Evolutionary conservation across 2,888 invertebrate genomes (phyloP).

Genomic region (Heliconius erato): DNA sequence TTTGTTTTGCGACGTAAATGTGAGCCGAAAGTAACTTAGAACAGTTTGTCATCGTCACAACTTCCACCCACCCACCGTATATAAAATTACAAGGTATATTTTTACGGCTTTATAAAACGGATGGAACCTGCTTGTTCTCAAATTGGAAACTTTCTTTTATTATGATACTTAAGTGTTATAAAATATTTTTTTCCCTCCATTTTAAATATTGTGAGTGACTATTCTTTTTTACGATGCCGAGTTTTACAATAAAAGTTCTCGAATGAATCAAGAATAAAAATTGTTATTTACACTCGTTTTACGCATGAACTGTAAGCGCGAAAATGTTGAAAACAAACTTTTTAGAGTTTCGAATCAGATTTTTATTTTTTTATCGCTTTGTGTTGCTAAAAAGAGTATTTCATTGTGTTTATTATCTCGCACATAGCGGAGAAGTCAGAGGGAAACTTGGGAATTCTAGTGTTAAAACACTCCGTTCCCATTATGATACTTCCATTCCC

Average conservation of each 20-base stretch:
- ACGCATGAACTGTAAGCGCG: conserved; percentile 10
- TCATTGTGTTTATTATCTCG: neutral
- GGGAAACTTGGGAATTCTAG: no score
- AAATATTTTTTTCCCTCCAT: conserved; percentile 30
- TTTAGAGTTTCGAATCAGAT: neutral
- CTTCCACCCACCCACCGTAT: conserved; percentile 47
- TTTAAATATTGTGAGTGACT: conserved; percentile 35
- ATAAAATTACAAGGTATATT: conserved; percentile 49
- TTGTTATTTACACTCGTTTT: conserved; percentile 21
- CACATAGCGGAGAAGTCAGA: no score
- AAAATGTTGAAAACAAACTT: conserved; percentile 21
- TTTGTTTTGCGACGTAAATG: conserved; percentile 50
- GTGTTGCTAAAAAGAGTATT: neutral
- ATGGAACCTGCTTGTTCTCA: conserved; percentile 42
- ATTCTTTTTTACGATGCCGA: conserved; percentile 20
- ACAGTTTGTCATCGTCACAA: conserved; percentile 57
- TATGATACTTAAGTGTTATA: conserved; percentile 38
- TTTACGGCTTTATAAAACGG: conserved; percentile 50
- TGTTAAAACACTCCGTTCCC: no score
- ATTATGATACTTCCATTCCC: no score
- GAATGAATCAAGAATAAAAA: conserved; percentile 23
- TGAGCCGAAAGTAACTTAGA: conserved; percentile 45
- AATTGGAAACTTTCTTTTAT: conserved; percentile 45
- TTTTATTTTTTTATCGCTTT: conserved; percentile 7
- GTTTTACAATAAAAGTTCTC: conserved; percentile 26